Base-by-base conservation (phyloP, 1,140 invertebrate genomes). In the Manduca sexta region DNA sequence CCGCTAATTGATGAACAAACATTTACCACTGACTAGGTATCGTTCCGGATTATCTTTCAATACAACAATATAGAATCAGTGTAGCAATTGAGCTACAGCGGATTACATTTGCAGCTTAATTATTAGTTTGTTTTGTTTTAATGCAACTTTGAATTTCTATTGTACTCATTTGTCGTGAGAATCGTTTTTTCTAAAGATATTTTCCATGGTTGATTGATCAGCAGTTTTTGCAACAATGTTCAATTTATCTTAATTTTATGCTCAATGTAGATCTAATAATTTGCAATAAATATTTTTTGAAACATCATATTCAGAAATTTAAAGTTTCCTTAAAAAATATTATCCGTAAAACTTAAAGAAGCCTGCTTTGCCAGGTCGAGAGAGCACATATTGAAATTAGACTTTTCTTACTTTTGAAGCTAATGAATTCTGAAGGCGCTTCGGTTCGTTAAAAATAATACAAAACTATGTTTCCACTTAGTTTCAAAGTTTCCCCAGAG, bases 371-470 rank as follows among this genome's bases (percentile, higher is more conserved):
- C 41, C 5, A n/a, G 33, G 2, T 17, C 39, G 35, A 34, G 21
- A 57, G 45, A 58, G 59, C 60, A 72, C 51, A 72, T 68, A 75
- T 73, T 69, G 58, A 49, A 48, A 52, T 49, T 59, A 54, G 56
- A 62, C 56, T 56, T 56, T 65, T 56, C 56, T 54, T 70, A 68
- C 56, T 74, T 80, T 60, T 49, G 60, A 64, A 75, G 62, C 65
- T 78, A 82, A 82, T 82, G 70, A 82, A 82, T 78, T 76, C 69
- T 51, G 56, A 76, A 74, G 64, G 64, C 64, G 68, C 55, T 66
- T 61, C 59, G 60, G 56, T 69, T 71, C 67, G 61, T 74, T 78
- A 75, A 77, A 84, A 84, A 79, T 79, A 80, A 73, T 72, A 75
- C 63, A 78, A 76, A 78, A 76, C 64, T 65, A 33, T 55, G 64